Evolutionary conservation across 1,140 invertebrate species (phyloP).

Genomic region (Drosophila kepulauana): DNA sequence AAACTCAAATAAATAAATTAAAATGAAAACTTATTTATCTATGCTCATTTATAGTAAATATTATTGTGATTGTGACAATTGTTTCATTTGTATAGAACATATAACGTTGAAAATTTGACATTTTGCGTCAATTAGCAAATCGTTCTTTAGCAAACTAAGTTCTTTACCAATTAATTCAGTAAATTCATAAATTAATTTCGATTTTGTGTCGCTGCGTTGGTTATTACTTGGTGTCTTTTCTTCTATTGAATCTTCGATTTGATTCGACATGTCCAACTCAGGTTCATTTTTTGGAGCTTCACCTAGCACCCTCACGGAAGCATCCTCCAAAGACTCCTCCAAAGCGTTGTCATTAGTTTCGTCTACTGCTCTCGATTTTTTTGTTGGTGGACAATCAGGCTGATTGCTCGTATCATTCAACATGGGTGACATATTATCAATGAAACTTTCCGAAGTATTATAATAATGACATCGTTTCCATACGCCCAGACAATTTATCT

Average conservation of each 20-base stretch:
- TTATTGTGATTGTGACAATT: slow-evolving; percentile 17
- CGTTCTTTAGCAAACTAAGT: slow-evolving; percentile 36
- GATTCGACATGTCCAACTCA: background rate
- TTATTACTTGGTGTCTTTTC: background rate
- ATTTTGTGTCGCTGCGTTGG: background rate
- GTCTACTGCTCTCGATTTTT: background rate
- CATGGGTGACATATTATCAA: too few species aligned
- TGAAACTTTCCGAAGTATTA: too few species aligned
- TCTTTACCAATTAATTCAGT: slow-evolving; percentile 57
- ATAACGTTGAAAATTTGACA: slow-evolving; percentile 55
- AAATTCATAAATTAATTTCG: slow-evolving; percentile 42
- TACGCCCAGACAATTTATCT: too few species aligned
- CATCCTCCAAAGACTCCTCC: background rate
- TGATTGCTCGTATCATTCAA: too few species aligned
- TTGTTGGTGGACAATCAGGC: background rate
- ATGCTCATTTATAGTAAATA: background rate
- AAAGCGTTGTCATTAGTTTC: background rate
- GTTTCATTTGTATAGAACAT: slow-evolving; percentile 52
- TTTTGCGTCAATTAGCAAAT: slow-evolving; percentile 56
- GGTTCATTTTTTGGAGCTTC: background rate
- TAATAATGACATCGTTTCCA: too few species aligned
- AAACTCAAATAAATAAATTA: slow-evolving; percentile 75
- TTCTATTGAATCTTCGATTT: background rate
- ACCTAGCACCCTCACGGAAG: background rate
- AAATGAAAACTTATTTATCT: background rate